Evolutionary conservation across 2,888 invertebrate species (phyloP), one percentile per base, ranked within the genome.

Genomic region (Aphodius granarius): DNA sequence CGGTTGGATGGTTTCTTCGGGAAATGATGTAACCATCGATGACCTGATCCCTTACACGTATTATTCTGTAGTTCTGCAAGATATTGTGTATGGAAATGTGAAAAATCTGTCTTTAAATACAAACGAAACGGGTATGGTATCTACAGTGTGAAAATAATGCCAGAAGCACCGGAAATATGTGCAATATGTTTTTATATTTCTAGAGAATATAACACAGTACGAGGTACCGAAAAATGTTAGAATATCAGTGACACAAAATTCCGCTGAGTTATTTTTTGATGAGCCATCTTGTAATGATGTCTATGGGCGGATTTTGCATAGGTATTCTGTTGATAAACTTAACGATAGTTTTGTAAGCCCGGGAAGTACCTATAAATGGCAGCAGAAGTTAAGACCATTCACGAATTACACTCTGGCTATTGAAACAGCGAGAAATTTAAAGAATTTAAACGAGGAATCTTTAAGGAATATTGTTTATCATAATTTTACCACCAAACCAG

Each of bases 31-130:
- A 3, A 73, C 79, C 22, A 78, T 86, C 18, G 78, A 81, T 0
- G 80, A 84, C 76, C 78, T 86, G 15, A 72, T 85, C 18, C 86
- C 86, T 0, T 85, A 81, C 75, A 86, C 86, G 0, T 65, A 78
- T 15, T 86, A 86, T 74, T 83, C 83, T 72, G 77, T 86, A 15
- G 83, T 82, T 1, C 79, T 86, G 22, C 83, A 82, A 2, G 82
- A 84, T 73, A 80, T 85, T 62, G 75, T 86, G 15, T 84, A 84
- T 74, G 82, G 82, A 66, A 80, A 78, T 16, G 82, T 82, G 17
- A 81, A 81, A 73, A 73, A 77, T 62, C 13, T 82, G 2, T 74
- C 74, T 43, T 63, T 83, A 19, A 80, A 78, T 68, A 86, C 86
- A 15, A 20, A 81, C 68, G 83, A 84, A 75, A 81, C 83, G 80